Conservation (phyloP, 2,113 vertebrate species). For the Phyllopteryx taeniolatus region DNA sequence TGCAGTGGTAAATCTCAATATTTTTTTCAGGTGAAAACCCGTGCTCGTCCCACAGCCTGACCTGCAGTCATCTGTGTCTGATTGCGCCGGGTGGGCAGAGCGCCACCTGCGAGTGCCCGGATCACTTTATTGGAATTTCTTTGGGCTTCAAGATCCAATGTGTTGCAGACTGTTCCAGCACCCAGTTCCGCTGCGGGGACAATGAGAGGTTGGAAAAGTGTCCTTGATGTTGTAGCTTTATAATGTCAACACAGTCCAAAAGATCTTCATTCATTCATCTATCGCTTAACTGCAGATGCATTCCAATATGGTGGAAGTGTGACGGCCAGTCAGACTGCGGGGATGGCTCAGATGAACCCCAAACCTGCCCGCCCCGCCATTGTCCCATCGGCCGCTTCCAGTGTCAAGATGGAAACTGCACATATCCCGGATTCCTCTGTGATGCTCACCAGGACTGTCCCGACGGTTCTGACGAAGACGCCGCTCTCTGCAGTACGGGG, state of each 20-base stretch:
- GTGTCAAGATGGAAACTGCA: constrained; percentile 70
- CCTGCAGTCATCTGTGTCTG: constrained; percentile 71
- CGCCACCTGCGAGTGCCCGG: constrained; percentile 65
- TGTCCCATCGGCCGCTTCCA: constrained; percentile 69
- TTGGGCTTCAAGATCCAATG: constrained; percentile 67
- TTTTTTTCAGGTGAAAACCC: constrained; percentile 63
- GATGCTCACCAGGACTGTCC: constrained; percentile 58
- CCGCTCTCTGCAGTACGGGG: constrained; percentile 70
- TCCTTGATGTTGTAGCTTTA: not conserved
- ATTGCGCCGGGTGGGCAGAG: constrained; percentile 59
- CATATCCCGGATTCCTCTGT: constrained; percentile 62
- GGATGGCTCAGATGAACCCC: constrained; percentile 68
- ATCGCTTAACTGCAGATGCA: constrained; percentile 43
- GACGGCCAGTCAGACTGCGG: constrained; percentile 67
- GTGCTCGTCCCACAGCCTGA: constrained; percentile 56
- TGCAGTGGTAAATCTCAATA: not conserved
- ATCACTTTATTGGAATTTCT: constrained; percentile 61
- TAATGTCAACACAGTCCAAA: not conserved
- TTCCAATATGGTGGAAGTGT: constrained; percentile 75
- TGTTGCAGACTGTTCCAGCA: constrained; percentile 73
- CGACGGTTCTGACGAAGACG: constrained; percentile 71
- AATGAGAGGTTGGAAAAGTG: constrained; percentile 61
- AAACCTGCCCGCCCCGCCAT: constrained; percentile 59
- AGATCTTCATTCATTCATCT: not conserved
- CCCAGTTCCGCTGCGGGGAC: constrained; percentile 73